phyloP scores from a whole-genome alignment of 2,113 vertebrate genomes.

The Poeciliopsis retropinna region DNA sequence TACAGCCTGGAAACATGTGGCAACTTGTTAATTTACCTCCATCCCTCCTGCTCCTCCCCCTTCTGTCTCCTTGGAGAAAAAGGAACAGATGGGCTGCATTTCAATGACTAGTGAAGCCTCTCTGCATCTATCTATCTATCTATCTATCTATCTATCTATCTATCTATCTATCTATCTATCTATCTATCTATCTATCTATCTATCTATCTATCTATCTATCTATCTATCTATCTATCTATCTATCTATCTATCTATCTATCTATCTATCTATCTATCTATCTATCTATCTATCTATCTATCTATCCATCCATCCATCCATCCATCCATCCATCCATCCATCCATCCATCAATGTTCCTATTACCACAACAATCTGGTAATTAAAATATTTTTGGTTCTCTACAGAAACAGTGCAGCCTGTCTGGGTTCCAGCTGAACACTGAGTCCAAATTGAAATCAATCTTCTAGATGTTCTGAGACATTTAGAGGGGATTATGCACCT shows the following conservation, averaged over 20 bases:
- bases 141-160: constrained; percentile 1
- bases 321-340: not conserved
- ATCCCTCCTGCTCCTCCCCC: not conserved
- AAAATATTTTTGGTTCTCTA: not conserved
- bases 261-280: constrained; percentile 1
- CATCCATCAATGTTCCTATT: not conserved
- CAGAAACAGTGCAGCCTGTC: too few relatives aligned
- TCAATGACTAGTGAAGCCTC: constrained; percentile 9
- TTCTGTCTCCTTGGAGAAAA: constrained; percentile 37
- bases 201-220: not conserved
- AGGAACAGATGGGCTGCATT: constrained; percentile 59
- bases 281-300: not conserved
- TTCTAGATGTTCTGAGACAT: not conserved
- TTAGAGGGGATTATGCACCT: not conserved
- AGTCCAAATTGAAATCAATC: not conserved
- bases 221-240: not conserved
- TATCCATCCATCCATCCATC: not conserved
- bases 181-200: not conserved
- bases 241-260: constrained; percentile 1
- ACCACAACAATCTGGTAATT: not conserved
- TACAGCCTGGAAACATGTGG: constrained; percentile 71
- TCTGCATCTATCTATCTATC: not conserved
- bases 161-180: not conserved
- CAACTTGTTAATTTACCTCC: constrained; percentile 68
- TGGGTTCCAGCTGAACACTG: not conserved